phyloP scores from a whole-genome alignment of 2,888 invertebrate species.

The Sthenelais limicola region DNA sequence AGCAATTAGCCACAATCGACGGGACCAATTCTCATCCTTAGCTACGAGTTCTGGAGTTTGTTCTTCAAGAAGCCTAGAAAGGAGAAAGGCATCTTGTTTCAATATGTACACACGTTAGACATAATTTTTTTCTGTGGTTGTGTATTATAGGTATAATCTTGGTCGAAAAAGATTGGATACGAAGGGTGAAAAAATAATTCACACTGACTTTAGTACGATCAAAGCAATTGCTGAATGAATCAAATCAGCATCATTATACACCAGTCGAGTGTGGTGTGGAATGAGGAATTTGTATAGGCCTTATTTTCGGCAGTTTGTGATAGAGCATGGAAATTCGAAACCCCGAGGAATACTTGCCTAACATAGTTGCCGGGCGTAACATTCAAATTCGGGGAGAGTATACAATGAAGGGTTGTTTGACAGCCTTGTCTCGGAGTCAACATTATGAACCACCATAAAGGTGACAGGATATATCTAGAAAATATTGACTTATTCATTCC shows the following conservation, averaged over 20 bases:
- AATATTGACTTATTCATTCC: constrained; percentile 53
- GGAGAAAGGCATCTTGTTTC: background rate
- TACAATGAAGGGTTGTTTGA: constrained; percentile 63
- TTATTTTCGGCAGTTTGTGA: too few relatives aligned
- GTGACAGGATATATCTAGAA: constrained; percentile 55
- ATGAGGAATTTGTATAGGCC: too few relatives aligned
- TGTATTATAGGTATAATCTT: too few relatives aligned
- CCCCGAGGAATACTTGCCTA: constrained; percentile 54
- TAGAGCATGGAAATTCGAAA: constrained; percentile 9
- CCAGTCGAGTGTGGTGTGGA: too few relatives aligned
- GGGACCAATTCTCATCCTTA: constrained; percentile 75
- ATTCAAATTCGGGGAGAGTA: constrained; percentile 57
- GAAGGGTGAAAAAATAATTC: too few relatives aligned
- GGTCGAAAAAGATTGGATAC: too few relatives aligned
- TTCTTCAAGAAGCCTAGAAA: constrained; percentile 1
- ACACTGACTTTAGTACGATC: too few relatives aligned
- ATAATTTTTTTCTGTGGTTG: background rate
- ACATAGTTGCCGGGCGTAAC: constrained; percentile 63
- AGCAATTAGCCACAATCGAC: constrained; percentile 85
- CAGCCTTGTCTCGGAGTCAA: constrained; percentile 62
- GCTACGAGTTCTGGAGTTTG: background rate
- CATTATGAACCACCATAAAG: constrained; percentile 57
- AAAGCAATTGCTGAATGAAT: too few relatives aligned
- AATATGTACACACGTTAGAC: background rate
- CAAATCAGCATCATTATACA: too few relatives aligned